These are phyloP conservation scores for Tragelaphus scriptus DNA, from an alignment of 2,113 vertebrate species.

Conservation along the genomic window DNA sequence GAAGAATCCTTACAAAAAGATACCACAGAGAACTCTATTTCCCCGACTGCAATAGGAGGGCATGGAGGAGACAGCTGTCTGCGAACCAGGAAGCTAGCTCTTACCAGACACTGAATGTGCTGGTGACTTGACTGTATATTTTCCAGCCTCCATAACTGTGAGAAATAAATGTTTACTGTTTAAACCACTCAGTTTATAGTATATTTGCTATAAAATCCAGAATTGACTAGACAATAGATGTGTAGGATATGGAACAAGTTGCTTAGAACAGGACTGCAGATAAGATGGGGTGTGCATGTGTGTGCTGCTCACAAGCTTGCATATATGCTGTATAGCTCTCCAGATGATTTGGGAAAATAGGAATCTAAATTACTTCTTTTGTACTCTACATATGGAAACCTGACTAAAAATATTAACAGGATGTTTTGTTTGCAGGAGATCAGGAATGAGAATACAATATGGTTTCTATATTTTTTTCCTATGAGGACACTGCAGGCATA, in stretches of 20 bases:
- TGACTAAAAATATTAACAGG: not conserved
- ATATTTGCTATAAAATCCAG: not conserved
- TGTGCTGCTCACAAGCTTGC: not conserved
- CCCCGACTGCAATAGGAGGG: fast-evolving
- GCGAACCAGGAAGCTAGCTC: not conserved
- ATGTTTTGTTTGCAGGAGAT: not conserved
- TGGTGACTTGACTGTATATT: not conserved
- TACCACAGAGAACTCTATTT: not conserved
- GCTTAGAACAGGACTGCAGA: not conserved
- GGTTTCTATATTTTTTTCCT: not conserved
- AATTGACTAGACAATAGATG: not conserved
- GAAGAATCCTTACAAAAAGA: not conserved
- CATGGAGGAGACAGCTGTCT: not conserved
- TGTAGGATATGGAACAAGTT: not conserved
- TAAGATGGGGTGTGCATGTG: not conserved
- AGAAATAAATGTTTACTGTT: not conserved
- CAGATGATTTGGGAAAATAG: not conserved
- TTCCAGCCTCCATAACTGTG: not conserved
- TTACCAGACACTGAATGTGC: not conserved
- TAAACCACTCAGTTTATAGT: not conserved
- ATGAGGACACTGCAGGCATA: not conserved
- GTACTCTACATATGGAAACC: not conserved
- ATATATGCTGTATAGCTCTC: not conserved
- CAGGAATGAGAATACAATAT: not conserved
- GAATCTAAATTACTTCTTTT: not conserved